Base-by-base conservation (phyloP, 2,888 invertebrate species). In the Oxystoma pomonae region DNA sequence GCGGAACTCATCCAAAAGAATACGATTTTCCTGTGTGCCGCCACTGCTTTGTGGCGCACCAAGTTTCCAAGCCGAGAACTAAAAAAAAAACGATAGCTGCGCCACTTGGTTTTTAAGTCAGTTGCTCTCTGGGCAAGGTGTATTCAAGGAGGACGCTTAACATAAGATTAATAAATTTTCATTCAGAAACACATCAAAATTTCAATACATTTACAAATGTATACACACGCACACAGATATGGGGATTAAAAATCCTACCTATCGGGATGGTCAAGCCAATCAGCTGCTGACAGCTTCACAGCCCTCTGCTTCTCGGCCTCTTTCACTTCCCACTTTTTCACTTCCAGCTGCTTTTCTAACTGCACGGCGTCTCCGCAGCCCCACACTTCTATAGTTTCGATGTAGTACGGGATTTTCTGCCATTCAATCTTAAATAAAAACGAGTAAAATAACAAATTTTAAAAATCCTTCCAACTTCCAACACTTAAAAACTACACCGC, bases 251-350 rank as follows among this genome's bases (percentile, higher is more conserved):
- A 20, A 22, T n/a, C 55, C 53, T 21, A 68, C 66, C 69, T 86
- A 83, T 98, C 97, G 0, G 97, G 96, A 82, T 96, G 95, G 77
- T 97, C 96, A 76, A 94, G 86, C 97, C 97, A 98, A 77, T 96
- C 96, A 18, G 91, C 88, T 0, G 94, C 89, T 16, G 90, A 92
- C 65, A 96, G 79, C 77, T 96, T 96, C 7, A 97, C 92, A 75
- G 89, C 87, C 60, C 92, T 83, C 72, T 92, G 91, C 65, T 90
- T 86, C 81, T 97, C 95, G 0, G 91, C 92, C 78, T 97, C 94
- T 73, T 88, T 88, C 93, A 96, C 70, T 71, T 90, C 81, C 77
- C 77, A 77, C 74, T 91, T 90, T 79, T 96, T 96, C 72, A 94
- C 89, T 74, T 94, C 94, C 67, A 91, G 80, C 81, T 97, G 97